Conservation (phyloP, 2,113 vertebrate species). For the Diadophis punctatus region DNA sequence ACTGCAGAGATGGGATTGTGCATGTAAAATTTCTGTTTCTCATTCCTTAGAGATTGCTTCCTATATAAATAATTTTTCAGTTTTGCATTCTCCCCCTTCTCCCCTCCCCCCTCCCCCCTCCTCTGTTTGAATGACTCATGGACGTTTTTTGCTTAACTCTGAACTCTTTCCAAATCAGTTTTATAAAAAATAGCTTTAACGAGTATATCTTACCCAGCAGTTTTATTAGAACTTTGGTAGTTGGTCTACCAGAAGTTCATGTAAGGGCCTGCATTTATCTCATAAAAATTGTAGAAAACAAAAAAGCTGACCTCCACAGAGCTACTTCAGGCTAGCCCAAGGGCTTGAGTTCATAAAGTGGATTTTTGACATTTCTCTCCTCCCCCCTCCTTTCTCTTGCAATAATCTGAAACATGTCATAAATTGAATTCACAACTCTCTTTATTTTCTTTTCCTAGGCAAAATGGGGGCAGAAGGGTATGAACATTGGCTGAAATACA, state of each 20-base stretch:
- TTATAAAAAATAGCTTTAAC: slow-evolving; percentile 4
- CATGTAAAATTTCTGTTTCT: not conserved
- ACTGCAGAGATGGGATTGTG: not conserved
- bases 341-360: not conserved
- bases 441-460: not conserved
- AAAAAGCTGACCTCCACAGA: not conserved
- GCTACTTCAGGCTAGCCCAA: not conserved
- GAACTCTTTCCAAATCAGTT: not conserved
- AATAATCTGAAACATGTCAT: not conserved
- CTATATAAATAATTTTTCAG: not conserved
- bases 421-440: not conserved
- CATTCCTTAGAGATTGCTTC: not conserved
- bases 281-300: not conserved
- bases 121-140: not conserved
- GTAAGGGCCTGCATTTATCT: not conserved
- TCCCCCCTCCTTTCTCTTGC: not conserved
- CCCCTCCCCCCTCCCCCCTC: not conserved
- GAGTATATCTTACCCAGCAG: not conserved
- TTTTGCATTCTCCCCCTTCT: not conserved
- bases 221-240: not conserved
- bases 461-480: not conserved
- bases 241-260: not conserved
- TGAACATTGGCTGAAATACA: not conserved
- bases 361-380: not conserved
- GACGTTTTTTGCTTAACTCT: not conserved